A percentile compares a stretch with the other conserved stretches of the same genome.
Conservation (phyloP, 2,888 invertebrate species). For the Lottia scabra region DNA sequence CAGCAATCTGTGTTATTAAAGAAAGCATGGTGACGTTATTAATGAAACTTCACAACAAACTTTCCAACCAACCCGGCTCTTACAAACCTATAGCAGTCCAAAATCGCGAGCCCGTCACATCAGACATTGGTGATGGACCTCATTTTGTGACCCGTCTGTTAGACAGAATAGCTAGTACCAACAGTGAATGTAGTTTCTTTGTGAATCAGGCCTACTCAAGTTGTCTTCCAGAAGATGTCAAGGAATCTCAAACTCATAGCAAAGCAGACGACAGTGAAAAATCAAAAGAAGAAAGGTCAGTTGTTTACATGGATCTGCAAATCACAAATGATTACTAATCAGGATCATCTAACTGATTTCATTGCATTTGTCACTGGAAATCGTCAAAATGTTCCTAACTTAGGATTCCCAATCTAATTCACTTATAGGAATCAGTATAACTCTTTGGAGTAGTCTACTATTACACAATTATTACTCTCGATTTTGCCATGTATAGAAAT, state of each 20-base stretch:
- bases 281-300: slow-evolving; percentile 22
- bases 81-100: slow-evolving; percentile 70
- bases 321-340: too few relatives aligned
- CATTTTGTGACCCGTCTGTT: slow-evolving; percentile 86
- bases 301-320: too few relatives aligned
- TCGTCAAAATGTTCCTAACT: too few relatives aligned
- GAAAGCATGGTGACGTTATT: slow-evolving; percentile 88
- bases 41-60: slow-evolving; percentile 89
- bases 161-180: slow-evolving; percentile 71
- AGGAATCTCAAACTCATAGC: slow-evolving; percentile 29
- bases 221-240: slow-evolving; percentile 78
- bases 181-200: slow-evolving; percentile 43
- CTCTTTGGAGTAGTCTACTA: too few relatives aligned
- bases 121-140: slow-evolving; percentile 85
- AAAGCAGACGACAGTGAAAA: slow-evolving; percentile 45
- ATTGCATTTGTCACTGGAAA: too few relatives aligned
- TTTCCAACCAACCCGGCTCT: slow-evolving; percentile 85
- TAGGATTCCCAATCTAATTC: too few relatives aligned
- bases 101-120: slow-evolving; percentile 24
- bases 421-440: too few relatives aligned
- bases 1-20: slow-evolving; percentile 50
- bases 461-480: too few relatives aligned
- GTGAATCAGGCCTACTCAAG: slow-evolving; percentile 80
- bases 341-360: too few relatives aligned
- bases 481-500: too few relatives aligned